Base-by-base conservation (phyloP, 2,797 vertebrate species). In the Sus cebifrons region DNA sequence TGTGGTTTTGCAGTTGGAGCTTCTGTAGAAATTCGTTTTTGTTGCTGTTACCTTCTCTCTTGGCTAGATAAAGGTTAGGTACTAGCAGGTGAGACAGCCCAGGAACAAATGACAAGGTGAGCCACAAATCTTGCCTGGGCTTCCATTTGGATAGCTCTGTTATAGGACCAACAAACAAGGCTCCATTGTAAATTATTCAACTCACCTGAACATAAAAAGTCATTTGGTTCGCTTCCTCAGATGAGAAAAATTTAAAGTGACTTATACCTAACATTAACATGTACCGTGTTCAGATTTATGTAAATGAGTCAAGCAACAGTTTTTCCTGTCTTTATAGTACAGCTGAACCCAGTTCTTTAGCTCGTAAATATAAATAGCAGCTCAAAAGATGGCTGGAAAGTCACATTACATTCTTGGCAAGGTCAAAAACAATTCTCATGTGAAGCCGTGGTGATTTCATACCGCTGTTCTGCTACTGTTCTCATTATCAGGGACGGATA, bases 231-330 rank as follows among this genome's bases (percentile, higher is more conserved):
- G 40, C 65, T 60, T 77, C 52, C 64, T 78, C 62, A 17, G 9
- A 27, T 32, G 77, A 77, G 32, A 96, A 75, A 81, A 67, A 67
- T 74, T 32, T 84, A 14, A 95, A 73, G 17, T 86, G 52, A 94
- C 23, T 75, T 85, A 23, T 56, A 89, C 54, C 44, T 95, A 40
- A 49, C 49, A 5, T 44, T 64, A 52, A 40, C 23, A 1, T 91
- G 15, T n/a, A 18, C 29, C 32, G 64, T 73, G 14, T 91, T 91
- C 81, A 49, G 7, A 86, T 96, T 65, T 64, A 68, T 29, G 10
- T 67, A 56, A 91, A 67, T 89, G 54, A 77, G 18, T 52, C 71
- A 67, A 71, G 12, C 79, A 29, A 10, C 11, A 40, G 27, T 36
- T 67, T 58, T 67, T 79, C 27, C 32, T 58, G 9, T 29, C 25